A percentile compares a stretch with the other conserved stretches of the same genome.
Conservation (phyloP, 2,888 invertebrate genomes). For the Epiperipatus broadwayi region DNA sequence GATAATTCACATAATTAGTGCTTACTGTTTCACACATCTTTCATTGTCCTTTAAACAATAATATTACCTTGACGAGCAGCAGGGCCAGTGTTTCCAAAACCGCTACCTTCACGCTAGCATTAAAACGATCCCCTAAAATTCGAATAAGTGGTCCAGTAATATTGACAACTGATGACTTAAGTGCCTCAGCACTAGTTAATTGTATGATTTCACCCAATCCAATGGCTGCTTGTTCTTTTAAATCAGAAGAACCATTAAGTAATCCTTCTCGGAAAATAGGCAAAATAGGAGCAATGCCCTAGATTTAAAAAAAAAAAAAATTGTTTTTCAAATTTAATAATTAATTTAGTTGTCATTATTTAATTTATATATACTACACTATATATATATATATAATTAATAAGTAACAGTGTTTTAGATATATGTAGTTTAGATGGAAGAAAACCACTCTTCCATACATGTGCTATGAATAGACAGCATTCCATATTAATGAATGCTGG, state of each 20-base stretch:
- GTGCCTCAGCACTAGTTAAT: constrained; percentile 60
- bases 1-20: no score
- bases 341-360: not conserved
- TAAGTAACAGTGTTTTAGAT: not conserved
- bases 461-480: no score
- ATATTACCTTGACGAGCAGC: constrained; percentile 69
- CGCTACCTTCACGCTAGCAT: constrained; percentile 80
- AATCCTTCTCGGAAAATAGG: constrained; percentile 92
- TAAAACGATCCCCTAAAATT: constrained; percentile 73
- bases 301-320: constrained; percentile 17
- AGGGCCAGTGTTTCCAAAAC: constrained; percentile 81
- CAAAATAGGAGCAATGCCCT: constrained; percentile 75
- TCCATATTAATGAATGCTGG: no score
- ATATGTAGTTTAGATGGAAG: not conserved
- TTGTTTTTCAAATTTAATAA: not conserved
- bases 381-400: not conserved
- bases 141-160: constrained; percentile 95
- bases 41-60: no score
- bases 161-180: constrained; percentile 87
- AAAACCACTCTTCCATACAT: no score
- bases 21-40: no score
- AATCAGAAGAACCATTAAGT: constrained; percentile 78
- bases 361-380: not conserved
- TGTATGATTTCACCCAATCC: constrained; percentile 66
- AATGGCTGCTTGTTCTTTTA: constrained; percentile 84